These are phyloP conservation scores for Parapsyche elsis DNA, from an alignment of 1,140 invertebrate genomes.

Conservation along the genomic window DNA sequence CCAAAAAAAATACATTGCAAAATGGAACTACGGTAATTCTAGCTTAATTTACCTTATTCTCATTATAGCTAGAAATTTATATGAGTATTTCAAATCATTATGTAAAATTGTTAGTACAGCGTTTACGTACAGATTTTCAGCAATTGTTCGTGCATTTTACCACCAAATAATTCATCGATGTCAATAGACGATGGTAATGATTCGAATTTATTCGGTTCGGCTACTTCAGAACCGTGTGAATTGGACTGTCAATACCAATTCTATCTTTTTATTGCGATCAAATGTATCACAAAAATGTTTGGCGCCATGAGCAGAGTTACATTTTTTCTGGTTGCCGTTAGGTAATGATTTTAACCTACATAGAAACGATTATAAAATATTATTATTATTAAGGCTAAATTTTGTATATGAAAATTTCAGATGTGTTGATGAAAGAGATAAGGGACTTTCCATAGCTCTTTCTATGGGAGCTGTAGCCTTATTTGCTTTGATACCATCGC, in stretches of 20 bases:
- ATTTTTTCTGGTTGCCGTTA: slow-evolving; percentile 75
- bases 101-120: background rate
- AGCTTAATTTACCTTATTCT: no score
- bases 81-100: slow-evolving; percentile 16
- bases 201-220: background rate
- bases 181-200: background rate
- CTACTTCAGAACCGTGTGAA: slow-evolving; percentile 69
- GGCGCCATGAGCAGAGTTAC: slow-evolving; percentile 75
- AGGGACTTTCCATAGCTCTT: slow-evolving; percentile 76
- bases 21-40: slow-evolving; percentile 53
- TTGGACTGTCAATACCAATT: slow-evolving; percentile 75
- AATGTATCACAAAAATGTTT: slow-evolving; percentile 75
- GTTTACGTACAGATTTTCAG: slow-evolving; percentile 62
- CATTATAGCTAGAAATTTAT: background rate
- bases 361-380: background rate
- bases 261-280: slow-evolving; percentile 73
- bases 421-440: slow-evolving; percentile 78
- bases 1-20: slow-evolving; percentile 57
- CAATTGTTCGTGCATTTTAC: slow-evolving; percentile 69
- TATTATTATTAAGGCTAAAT: background rate
- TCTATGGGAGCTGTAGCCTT: slow-evolving; percentile 74
- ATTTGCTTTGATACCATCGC: slow-evolving; percentile 78
- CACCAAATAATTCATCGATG: background rate
- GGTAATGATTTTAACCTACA: slow-evolving; percentile 57
- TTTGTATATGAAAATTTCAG: slow-evolving; percentile 58